Percentiles rank a stretch among this genome's conserved stretches.
Evolutionary conservation across 2,888 invertebrate species (phyloP).

Genomic region (Poecilobothrus nobilitatus): DNA sequence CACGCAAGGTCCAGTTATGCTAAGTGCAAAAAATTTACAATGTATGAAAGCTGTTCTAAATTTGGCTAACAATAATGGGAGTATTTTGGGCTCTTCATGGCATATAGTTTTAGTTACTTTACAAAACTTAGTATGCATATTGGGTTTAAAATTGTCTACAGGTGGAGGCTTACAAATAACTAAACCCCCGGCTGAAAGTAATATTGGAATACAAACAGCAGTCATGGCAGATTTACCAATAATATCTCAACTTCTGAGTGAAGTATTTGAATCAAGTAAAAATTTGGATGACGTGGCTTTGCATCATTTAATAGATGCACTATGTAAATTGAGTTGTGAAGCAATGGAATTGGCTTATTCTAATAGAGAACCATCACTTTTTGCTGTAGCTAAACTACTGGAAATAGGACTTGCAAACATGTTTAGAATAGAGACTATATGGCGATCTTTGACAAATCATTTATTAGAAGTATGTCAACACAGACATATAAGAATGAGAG

Average conservation of each 20-base stretch:
- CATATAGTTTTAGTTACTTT: constrained; percentile 90
- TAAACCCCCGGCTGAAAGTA: constrained; percentile 62
- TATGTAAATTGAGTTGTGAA: constrained; percentile 92
- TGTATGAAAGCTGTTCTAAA: constrained; percentile 88
- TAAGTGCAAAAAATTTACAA: constrained; percentile 95
- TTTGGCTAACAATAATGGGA: constrained; percentile 86
- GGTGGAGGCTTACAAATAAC: constrained; percentile 78
- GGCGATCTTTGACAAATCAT: constrained; percentile 92
- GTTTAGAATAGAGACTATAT: constrained; percentile 84
- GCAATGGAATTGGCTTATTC: constrained; percentile 95
- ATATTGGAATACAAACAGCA: constrained; percentile 84
- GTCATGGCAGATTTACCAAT: constrained; percentile 94
- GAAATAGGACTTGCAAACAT: constrained; percentile 94
- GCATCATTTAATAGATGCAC: constrained; percentile 91
- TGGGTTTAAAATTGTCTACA: constrained; percentile 89
- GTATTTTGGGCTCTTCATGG: constrained; percentile 89
- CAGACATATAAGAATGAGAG: constrained; percentile 88
- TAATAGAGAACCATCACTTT: constrained; percentile 89
- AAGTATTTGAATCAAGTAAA: constrained; percentile 90
- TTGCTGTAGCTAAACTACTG: constrained; percentile 96
- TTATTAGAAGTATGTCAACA: constrained; percentile 94
- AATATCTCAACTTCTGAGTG: constrained; percentile 81
- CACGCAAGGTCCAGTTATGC: constrained; percentile 65
- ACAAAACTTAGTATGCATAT: constrained; percentile 88
- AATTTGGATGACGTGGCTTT: constrained; percentile 88